phyloP scores from a whole-genome alignment of 1,140 invertebrate species.

The Anastrepha ludens region DNA sequence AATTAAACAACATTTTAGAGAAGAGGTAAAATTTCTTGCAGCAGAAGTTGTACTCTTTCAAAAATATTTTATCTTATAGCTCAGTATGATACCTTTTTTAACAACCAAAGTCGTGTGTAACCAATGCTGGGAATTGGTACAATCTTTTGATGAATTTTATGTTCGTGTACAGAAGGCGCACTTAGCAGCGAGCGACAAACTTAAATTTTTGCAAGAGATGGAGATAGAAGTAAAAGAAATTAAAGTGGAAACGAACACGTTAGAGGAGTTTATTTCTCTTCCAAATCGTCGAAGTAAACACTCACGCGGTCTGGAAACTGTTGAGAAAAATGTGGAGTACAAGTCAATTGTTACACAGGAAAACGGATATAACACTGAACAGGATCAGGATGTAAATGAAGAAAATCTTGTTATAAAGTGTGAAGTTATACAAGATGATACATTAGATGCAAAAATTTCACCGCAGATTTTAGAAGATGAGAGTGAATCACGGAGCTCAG shows the following conservation, averaged over 20 bases:
- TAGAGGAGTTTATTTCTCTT: background rate
- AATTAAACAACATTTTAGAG: conserved; percentile 39
- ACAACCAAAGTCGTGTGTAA: background rate
- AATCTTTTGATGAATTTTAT: conserved; percentile 35
- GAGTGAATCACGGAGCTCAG: background rate
- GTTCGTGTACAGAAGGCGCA: background rate
- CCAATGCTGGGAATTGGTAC: background rate
- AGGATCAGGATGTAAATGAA: background rate
- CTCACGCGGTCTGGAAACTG: background rate
- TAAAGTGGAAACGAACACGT: background rate
- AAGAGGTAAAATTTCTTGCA: background rate
- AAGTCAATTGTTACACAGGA: no score
- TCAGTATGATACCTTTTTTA: background rate
- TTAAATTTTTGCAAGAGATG: background rate
- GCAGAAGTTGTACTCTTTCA: background rate
- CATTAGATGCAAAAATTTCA: background rate
- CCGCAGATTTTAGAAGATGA: background rate
- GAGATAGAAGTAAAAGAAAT: background rate
- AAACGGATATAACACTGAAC: background rate
- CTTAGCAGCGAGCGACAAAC: background rate
- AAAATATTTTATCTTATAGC: background rate
- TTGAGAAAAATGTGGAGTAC: background rate
- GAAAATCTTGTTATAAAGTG: background rate
- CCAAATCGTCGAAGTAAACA: no score
- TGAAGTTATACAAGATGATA: background rate